Percentiles rank a stretch among this genome's conserved stretches.
phyloP scores from a whole-genome alignment of 2,113 vertebrate genomes.

The Sminthopsis crassicaudata region DNA sequence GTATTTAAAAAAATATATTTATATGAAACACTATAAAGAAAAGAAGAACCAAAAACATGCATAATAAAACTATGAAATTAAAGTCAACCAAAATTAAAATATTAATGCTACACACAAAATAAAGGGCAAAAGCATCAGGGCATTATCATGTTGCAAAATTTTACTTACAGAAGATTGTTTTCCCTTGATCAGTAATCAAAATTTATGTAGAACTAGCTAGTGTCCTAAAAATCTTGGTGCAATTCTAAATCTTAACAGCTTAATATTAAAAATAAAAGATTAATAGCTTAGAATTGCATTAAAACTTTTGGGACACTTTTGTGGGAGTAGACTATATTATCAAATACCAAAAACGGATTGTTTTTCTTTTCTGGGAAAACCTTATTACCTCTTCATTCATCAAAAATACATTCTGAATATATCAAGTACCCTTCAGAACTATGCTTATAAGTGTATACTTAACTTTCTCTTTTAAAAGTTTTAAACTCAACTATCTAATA shows the following conservation, averaged over 20 bases:
- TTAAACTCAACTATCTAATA: slow-evolving; percentile 56
- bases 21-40: not conserved
- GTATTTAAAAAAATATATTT: not conserved
- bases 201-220: not conserved
- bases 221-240: not conserved
- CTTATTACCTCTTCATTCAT: not conserved
- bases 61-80: not conserved
- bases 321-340: not conserved
- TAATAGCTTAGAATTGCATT: not conserved
- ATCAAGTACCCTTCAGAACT: not conserved
- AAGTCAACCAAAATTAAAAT: too few species aligned
- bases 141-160: not conserved
- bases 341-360: not conserved
- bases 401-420: not conserved
- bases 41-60: not conserved
- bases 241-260: not conserved
- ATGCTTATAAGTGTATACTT: not conserved
- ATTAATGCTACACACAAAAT: too few species aligned
- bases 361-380: not conserved
- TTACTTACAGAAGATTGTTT: not conserved
- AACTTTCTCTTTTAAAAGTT: slow-evolving; percentile 9
- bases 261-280: not conserved
- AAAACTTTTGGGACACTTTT: not conserved
- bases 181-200: not conserved
- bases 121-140: too few species aligned